Evolutionary conservation across 2,888 invertebrate genomes (phyloP), one percentile per base, ranked within the genome.

Genomic region (Laothoe populi): DNA sequence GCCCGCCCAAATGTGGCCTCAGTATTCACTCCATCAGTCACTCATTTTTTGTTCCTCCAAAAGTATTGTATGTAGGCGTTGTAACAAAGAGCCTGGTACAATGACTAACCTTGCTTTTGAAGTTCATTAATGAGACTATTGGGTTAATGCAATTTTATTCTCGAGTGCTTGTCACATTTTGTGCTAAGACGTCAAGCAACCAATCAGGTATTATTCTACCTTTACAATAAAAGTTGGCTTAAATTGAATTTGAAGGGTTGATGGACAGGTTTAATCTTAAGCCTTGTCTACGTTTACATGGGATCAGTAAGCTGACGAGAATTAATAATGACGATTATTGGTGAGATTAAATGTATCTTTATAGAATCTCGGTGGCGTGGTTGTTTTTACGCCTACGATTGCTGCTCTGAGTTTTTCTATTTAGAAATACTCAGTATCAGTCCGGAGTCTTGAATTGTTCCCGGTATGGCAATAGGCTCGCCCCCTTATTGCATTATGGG

Each of bases 101-200:
- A 82, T 75, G 68, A 65, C 42, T 70, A 75, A 73, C 82, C 82
- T 81, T 83, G 78, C 73, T 71, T 70, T 66, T 74, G 70, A 74
- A 66, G 73, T 69, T 75, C 71, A 72, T 72, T 77, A 73, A 68
- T 71, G 69, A 23, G 53, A 53, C 53, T 53, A 35, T 53, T 53
- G 53, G 53, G 53, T 35, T 35, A 53, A 53, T 53, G 53, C 53
- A 35, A 53, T 53, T 53, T 31, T 49, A 2, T 16, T 53, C 16
- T 21, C 31, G 35, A 53, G 35, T 49, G 53, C 53, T 53, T 19
- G 53, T 53, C 53, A 35, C 19, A 53, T 49, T 24, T 46, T 53
- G 31, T 21, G 53, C 11, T 31, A 11, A 38, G 19, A 53, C 53
- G 53, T 53, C 21, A 35, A 53, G 19, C 11, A 13, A 26, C 1